Conservation (phyloP, 2,113 vertebrate genomes). For the Mesembrinibis cayennensis region DNA sequence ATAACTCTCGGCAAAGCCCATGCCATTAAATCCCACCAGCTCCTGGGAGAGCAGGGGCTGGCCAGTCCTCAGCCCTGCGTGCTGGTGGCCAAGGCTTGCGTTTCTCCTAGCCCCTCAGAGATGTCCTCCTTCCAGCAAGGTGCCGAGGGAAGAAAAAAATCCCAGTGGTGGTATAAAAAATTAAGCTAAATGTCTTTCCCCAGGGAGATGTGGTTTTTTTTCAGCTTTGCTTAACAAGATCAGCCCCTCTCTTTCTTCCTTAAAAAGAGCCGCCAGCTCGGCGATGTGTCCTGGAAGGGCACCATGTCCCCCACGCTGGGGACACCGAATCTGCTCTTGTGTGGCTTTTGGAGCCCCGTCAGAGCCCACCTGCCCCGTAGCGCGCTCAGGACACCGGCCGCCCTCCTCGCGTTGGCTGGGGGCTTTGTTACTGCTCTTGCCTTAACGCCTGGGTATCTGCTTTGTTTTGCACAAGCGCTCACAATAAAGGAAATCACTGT, state of each 20-base stretch:
- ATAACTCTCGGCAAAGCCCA: neutral
- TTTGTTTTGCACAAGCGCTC: neutral
- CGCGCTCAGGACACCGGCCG: fast-evolving
- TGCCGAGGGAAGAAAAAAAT: neutral
- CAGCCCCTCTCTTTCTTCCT: neutral
- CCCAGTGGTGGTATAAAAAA: fast-evolving
- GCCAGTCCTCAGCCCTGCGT: fast-evolving
- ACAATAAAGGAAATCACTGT: neutral
- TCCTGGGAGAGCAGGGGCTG: neutral
- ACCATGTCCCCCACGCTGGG: fast-evolving
- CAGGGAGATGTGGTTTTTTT: fast-evolving
- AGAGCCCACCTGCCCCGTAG: fast-evolving
- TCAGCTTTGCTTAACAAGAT: neutral
- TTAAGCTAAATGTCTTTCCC: neutral
- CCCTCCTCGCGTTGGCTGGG: neutral
- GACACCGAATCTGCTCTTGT: no score
- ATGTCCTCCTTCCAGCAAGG: neutral
- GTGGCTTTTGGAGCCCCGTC: neutral
- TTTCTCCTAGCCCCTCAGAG: neutral
- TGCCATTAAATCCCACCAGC: neutral
- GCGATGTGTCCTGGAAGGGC: fast-evolving
- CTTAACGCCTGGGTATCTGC: no score
- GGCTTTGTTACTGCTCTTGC: neutral
- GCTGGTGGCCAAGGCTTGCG: neutral
- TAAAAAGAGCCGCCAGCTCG: fast-evolving